Percentiles rank a stretch among this genome's conserved stretches.
phyloP scores from a whole-genome alignment of 2,797 vertebrate genomes.

The Falco novaeseelandiae region DNA sequence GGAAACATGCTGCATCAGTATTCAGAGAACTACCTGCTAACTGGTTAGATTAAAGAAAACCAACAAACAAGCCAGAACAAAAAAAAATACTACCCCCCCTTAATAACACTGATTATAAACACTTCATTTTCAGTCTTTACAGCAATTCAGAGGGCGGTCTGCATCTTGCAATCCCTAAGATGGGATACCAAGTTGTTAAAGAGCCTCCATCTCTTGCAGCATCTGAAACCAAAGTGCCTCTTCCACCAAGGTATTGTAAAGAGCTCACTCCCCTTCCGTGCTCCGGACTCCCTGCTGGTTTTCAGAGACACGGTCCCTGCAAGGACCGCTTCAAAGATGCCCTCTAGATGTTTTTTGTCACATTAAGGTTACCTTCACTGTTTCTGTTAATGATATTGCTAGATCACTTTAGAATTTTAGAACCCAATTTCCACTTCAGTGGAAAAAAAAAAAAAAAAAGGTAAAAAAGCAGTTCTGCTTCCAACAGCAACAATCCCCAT shows the following conservation, averaged over 20 bases:
- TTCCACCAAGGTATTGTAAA: not conserved
- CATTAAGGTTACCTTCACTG: not conserved
- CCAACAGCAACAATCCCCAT: not conserved
- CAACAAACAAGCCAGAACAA: not conserved
- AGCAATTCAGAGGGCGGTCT: not conserved
- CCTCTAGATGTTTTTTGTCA: fast-evolving
- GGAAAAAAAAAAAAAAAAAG: not conserved
- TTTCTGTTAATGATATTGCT: not conserved
- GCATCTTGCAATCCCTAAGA: not conserved
- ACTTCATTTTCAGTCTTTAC: not conserved
- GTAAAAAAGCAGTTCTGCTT: not conserved
- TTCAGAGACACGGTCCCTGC: not conserved
- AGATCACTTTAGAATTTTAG: not conserved
- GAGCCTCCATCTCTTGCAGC: not conserved
- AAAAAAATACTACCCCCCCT: not conserved
- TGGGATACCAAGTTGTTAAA: not conserved
- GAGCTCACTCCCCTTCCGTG: not conserved
- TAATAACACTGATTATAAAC: not conserved
- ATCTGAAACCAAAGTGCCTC: not conserved
- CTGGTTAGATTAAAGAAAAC: not conserved
- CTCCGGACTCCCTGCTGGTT: not conserved
- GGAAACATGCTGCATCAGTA: not conserved
- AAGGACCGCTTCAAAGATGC: not conserved
- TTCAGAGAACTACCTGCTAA: not conserved
- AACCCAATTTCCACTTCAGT: not conserved